These are phyloP conservation scores for Furcula furcula DNA, from an alignment of 2,888 invertebrate genomes.

Conservation along the genomic window DNA sequence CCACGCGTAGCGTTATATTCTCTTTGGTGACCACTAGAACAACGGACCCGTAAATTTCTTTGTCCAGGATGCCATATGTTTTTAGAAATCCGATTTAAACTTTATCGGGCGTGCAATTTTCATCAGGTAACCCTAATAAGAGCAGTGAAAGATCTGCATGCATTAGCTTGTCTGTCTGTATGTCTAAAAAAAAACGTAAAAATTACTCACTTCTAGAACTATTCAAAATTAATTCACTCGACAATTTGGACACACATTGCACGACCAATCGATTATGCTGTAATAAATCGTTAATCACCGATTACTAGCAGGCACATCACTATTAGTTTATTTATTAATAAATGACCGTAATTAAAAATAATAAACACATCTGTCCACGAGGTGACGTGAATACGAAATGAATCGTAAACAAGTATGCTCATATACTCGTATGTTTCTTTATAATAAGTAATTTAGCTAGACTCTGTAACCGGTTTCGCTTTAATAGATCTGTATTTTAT, in stretches of 20 bases:
- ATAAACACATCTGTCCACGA: conserved; percentile 12
- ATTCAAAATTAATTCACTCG: not conserved
- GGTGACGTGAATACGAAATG: conserved; percentile 9
- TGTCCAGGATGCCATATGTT: too few species aligned
- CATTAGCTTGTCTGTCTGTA: too few species aligned
- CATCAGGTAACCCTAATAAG: too few species aligned
- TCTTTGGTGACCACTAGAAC: too few species aligned
- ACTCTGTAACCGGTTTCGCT: conserved; percentile 2
- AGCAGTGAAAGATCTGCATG: too few species aligned
- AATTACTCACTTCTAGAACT: not conserved
- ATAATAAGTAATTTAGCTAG: not conserved
- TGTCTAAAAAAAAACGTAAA: too few species aligned
- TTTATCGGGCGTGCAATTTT: too few species aligned
- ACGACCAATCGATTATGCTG: too few species aligned
- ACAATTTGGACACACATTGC: not conserved
- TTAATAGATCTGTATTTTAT: not conserved
- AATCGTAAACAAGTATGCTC: conserved; percentile 16
- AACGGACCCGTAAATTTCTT: too few species aligned
- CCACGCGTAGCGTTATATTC: too few species aligned
- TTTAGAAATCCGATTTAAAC: too few species aligned
- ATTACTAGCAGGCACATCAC: conserved; percentile 2
- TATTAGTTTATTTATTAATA: not conserved
- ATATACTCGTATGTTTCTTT: conserved; percentile 5
- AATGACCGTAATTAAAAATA: not conserved
- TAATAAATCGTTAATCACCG: not conserved